Evolutionary conservation across 37 sponge, comb jelly and placozoan species (phyloP), one percentile per base, ranked within the genome.

Genomic region (Bolinopsis microptera): DNA sequence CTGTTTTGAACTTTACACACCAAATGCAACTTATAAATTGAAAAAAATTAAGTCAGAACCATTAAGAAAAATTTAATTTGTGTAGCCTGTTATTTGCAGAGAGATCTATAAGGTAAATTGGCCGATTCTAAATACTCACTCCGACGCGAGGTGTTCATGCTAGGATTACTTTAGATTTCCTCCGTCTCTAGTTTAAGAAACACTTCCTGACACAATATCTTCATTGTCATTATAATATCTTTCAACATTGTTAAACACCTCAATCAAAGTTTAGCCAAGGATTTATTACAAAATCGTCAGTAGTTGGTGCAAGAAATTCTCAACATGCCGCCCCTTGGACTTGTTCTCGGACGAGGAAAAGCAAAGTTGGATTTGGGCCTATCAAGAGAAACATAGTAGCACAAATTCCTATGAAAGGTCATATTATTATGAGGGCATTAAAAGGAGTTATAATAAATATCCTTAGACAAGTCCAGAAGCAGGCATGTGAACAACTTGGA

Each of bases 91-190:
- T n/a, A 48, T 48, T 18, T 5, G 13, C 61, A 48, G 61, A 48
- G 61, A 48, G 61, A 13, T 48, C 13, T 48, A 13, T 48, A 72
- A n/a, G 74, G 18, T 23, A 72, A 5, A 72, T n/a, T 8, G 74
- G 74, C 74, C 74, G 22, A 72, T 72, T 28, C 74, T 72, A 72
- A 72, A 72, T 72, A 30, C 61, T 3, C 74, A 72, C 74, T 72
- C 74, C 18, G 74, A 72, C 74, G 5, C 26, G 26, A 72, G 74
- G 74, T 72, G 74, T 72, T 72, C 31, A 72, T 3, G 31, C 26
- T 72, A 28, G 31, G 31, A 30, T 72, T 23, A 30, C 26, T 72
- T 30, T 28, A 28, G 2, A 72, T 48, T 48, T 48, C 61, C 61
- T 48, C 13, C 61, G 13, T 48, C 61, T 48, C 5, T 48, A 48